phyloP scores from a whole-genome alignment of 2,113 vertebrate species.

The Heterotilapia buettikoferi region DNA sequence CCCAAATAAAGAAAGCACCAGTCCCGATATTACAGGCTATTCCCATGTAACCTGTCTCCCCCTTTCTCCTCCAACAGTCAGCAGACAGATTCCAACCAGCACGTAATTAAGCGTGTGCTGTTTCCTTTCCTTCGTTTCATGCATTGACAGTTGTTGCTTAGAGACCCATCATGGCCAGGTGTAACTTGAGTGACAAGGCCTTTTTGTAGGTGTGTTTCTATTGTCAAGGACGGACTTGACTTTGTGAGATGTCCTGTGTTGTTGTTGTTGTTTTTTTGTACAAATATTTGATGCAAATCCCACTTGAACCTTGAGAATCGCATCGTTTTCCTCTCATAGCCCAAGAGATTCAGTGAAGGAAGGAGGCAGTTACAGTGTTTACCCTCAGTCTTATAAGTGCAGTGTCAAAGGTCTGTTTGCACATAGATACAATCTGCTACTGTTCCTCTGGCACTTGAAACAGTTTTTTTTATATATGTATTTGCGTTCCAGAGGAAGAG shows the following conservation, averaged over 20 bases:
- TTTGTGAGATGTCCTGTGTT: background rate
- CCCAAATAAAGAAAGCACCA: background rate
- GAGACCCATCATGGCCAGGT: constrained; percentile 46
- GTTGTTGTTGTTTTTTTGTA: background rate
- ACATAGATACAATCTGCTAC: background rate
- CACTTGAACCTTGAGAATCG: background rate
- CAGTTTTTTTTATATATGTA: background rate
- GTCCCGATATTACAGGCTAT: background rate
- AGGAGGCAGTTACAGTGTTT: background rate
- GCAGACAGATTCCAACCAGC: background rate
- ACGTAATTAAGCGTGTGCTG: constrained; percentile 4
- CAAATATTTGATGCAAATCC: background rate
- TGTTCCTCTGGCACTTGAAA: background rate
- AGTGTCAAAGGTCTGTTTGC: constrained; percentile 4
- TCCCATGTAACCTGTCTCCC: background rate
- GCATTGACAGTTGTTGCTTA: constrained; percentile 49
- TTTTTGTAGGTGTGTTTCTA: constrained; percentile 6
- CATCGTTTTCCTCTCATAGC: background rate
- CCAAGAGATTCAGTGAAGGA: background rate
- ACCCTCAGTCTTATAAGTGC: background rate
- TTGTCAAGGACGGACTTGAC: background rate
- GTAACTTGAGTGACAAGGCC: constrained; percentile 23
- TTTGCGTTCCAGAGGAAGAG: constrained; percentile 3
- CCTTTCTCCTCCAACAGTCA: background rate
- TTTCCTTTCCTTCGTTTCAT: constrained; percentile 3